phyloP scores from a whole-genome alignment of 1,140 invertebrate species.

The Diplogasteroides magnus region DNA sequence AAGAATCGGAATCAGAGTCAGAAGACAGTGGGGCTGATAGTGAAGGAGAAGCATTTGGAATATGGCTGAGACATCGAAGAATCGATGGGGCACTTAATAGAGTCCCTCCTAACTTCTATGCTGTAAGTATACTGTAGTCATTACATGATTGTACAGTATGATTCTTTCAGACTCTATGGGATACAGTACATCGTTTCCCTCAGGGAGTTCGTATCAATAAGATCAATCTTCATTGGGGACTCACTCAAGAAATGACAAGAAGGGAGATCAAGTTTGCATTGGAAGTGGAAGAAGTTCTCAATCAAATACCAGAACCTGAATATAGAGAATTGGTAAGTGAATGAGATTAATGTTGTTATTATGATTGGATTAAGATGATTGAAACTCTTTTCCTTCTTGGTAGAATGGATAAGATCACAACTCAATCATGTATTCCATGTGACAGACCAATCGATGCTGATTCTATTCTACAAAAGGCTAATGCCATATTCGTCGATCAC shows the following conservation, averaged over 20 bases:
- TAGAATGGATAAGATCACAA: constrained; percentile 47
- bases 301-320: constrained; percentile 93
- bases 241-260: constrained; percentile 57
- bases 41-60: constrained; percentile 69
- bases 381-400: constrained; percentile 84
- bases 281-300: constrained; percentile 92
- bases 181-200: constrained; percentile 52
- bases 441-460: constrained; percentile 87
- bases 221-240: constrained; percentile 43
- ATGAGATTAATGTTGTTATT: background rate
- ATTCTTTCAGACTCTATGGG: constrained; percentile 51
- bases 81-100: constrained; percentile 94
- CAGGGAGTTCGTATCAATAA: constrained; percentile 50
- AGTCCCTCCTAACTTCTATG: constrained; percentile 92
- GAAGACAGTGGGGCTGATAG: background rate
- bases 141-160: constrained; percentile 11
- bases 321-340: constrained; percentile 76
- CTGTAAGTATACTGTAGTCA: constrained; percentile 64
- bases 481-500: constrained; percentile 88
- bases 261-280: constrained; percentile 96
- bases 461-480: constrained; percentile 84
- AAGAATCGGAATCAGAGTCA: background rate
- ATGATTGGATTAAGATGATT: constrained; percentile 63
- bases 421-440: constrained; percentile 54
- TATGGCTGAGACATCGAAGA: constrained; percentile 85